Percentiles rank a stretch among this genome's conserved stretches.
Evolutionary conservation across 2,797 vertebrate species (phyloP).

Genomic region (Eurystomus glaucurus): DNA sequence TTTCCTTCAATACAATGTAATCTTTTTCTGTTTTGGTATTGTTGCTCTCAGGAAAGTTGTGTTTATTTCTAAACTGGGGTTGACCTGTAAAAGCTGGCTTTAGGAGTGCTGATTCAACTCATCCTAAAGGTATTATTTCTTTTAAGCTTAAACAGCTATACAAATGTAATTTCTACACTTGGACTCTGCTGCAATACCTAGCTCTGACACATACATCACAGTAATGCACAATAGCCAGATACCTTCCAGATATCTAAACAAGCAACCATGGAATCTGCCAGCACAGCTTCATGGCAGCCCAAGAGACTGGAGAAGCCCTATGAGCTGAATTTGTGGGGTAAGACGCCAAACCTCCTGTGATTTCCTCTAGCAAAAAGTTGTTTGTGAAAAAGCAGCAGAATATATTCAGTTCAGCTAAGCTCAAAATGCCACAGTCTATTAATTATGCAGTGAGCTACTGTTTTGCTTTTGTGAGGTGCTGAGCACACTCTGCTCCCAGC

Average conservation of each 20-base stretch:
- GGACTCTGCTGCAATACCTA: background rate
- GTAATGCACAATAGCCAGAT: background rate
- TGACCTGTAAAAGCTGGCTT: background rate
- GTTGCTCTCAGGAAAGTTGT: background rate
- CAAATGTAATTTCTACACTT: background rate
- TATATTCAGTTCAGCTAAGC: background rate
- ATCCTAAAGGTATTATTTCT: background rate
- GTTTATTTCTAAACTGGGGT: background rate
- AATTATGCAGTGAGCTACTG: background rate
- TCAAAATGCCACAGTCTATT: background rate
- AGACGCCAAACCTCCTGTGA: background rate
- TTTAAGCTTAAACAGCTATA: background rate
- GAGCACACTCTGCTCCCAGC: background rate
- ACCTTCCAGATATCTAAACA: background rate
- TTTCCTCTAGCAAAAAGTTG: background rate
- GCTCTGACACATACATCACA: background rate
- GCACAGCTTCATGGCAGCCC: accelerated
- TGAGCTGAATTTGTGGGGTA: background rate
- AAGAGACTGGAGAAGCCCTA: background rate
- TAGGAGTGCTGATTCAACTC: background rate
- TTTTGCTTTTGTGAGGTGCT: background rate
- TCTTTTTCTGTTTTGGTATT: background rate
- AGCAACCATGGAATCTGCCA: background rate
- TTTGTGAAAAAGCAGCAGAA: background rate
- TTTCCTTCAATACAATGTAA: background rate